Evolutionary conservation across 2,797 vertebrate species (phyloP), one percentile per base, ranked within the genome.

Genomic region (Spinibarbus caldwelli): DNA sequence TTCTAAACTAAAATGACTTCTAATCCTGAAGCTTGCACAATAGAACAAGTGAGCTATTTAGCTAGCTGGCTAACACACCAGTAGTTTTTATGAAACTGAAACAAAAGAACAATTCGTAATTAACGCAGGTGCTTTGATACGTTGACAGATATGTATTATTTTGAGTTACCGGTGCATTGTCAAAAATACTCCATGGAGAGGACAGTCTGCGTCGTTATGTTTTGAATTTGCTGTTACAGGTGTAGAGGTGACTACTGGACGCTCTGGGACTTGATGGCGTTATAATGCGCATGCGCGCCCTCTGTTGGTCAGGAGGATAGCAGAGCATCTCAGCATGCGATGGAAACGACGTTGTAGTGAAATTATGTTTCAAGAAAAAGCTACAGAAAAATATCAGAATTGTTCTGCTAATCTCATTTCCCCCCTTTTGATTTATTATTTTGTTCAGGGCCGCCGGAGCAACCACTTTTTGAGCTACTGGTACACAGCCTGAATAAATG

Each of bases 151-250:
- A 49, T 34, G 31, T 43, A 34, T 36, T 43, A 49, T 41, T 9
- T 72, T 62, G 6, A 29, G 49, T 89, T 86, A 89, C 88, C 88
- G 41, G 70, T 57, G 68, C 85, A 89, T 85, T 66, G 81, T 89
- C 75, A 87, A 85, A 84, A 81, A 67, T 70, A 71, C 59, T 26
- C 72, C 82, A 85, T 6, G 5, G 11, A 12, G 57, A 84, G n/a
- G 64, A 67, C 10, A 41, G 49, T 43, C 72, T n/a, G 36, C 62
- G 73, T 84, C 82, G 45, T 84, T 70, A 41, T 43, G 26, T 66
- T 83, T 26, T 12, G 17, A 70, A 70, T 57, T 31, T 23, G 68
- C 45, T 70, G 62, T 78, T 78, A 78, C 82, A 78, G 82, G 82
- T 78, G 73, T 84, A 57, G n/a, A 41, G 29, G 21, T 43, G 47